Base-by-base conservation (phyloP, 2,113 vertebrate genomes). In the Herpailurus yagouaroundi region DNA sequence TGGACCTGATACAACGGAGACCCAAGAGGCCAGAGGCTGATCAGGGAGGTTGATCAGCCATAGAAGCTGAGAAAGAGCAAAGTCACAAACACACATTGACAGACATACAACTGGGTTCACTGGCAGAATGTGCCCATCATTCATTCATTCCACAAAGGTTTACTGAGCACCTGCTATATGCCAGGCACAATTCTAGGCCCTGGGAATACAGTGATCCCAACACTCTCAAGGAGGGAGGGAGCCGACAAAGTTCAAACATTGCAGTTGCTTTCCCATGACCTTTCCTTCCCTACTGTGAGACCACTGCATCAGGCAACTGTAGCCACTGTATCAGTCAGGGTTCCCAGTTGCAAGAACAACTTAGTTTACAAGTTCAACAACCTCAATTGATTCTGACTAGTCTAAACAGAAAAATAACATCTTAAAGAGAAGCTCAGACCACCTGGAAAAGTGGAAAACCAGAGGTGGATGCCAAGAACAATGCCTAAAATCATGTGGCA, bases 371-470 rank as follows among this genome's bases (percentile, higher is more conserved):
- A 94, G 23, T 82, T 95, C 33, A 95, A 27, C 52, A 94, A 92
- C 27, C 31, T 23, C 96, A 95, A 69, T 25, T 91, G 48, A 92
- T 87, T 87, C 50, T 90, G 50, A 36, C 64, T 60, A 84, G 41
- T 73, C 66, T 83, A 89, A 80, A 36, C 33, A 88, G 52, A 81
- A 95, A 94, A 82, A 68, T 10, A 90, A 69, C 13, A 92, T 83
- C 80, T 50, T 83, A 87, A 83, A 94, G 57, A 92, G 45, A 84
- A 93, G 12, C 29, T 92, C 68, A 92, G 55, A 41, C 50, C 76
- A 92, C 76, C 57, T 84, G 64, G 36, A 96, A n/a, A 96, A 91
- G n/a, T 88, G 19, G 74, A 95, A 98, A 96, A 89, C 14, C 45
- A 91, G 64, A 45, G 60, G 91, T 14, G 12, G 41, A 68, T 94